A percentile compares a stretch with the other conserved stretches of the same genome.
Conservation (phyloP, 2,888 invertebrate genomes). For the Parochlus steinenii region DNA sequence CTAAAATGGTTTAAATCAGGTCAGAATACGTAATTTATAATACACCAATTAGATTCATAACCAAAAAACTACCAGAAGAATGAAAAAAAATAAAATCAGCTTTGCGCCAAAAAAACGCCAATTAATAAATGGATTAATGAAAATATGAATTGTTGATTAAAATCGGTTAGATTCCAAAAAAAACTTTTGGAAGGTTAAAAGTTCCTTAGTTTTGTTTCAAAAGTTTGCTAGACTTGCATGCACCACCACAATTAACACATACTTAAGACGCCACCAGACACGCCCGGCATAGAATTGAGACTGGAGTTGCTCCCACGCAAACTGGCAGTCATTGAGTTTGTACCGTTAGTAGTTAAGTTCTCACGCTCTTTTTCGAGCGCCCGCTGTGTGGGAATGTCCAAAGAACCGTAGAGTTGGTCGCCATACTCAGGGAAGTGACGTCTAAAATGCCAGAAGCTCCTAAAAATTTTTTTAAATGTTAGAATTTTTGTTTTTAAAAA, state of each 20-base stretch:
- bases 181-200: slow-evolving; percentile 8
- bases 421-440: slow-evolving; percentile 84
- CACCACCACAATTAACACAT: slow-evolving; percentile 15
- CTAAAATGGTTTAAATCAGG: too few species aligned
- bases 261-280: slow-evolving; percentile 20
- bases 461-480: slow-evolving; percentile 24
- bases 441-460: slow-evolving; percentile 81
- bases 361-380: slow-evolving; percentile 37
- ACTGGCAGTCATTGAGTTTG: slow-evolving; percentile 20
- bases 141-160: background rate
- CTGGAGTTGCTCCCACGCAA: slow-evolving; percentile 21
- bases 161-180: too few species aligned
- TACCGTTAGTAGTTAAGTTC: slow-evolving; percentile 19
- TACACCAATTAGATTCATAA: too few species aligned
- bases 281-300: slow-evolving; percentile 20
- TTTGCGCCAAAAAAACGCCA: too few species aligned
- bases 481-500: slow-evolving; percentile 1
- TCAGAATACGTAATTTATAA: too few species aligned
- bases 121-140: too few species aligned
- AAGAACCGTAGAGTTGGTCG: slow-evolving; percentile 59
- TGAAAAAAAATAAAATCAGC: too few species aligned
- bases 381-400: slow-evolving; percentile 57
- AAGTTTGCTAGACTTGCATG: slow-evolving; percentile 6
- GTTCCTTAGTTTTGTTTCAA: slow-evolving; percentile 4
- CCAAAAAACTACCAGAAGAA: too few species aligned